Conservation (phyloP, 2,113 vertebrate genomes). For the Plectropomus leopardus region DNA sequence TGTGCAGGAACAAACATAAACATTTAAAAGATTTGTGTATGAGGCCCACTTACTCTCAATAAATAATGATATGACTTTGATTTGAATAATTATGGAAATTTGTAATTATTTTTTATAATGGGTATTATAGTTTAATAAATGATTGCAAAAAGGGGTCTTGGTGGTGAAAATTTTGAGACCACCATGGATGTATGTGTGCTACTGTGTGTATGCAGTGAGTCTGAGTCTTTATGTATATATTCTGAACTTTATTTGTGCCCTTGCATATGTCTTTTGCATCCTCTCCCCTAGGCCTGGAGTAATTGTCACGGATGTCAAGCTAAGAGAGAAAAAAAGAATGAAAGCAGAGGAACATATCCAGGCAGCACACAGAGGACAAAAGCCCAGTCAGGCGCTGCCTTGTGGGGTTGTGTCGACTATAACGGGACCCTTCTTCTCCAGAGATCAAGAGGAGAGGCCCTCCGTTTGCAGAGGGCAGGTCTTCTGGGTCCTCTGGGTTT, state of each 20-base stretch:
- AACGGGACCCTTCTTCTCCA: slow-evolving; percentile 29
- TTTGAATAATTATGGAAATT: too few relatives aligned
- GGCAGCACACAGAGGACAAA: slow-evolving; percentile 64
- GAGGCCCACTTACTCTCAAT: background rate
- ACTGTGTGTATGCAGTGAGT: slow-evolving; percentile 9
- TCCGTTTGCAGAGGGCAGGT: background rate
- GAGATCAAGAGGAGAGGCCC: slow-evolving; percentile 10
- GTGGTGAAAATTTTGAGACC: background rate
- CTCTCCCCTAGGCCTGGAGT: slow-evolving; percentile 52
- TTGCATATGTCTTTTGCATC: slow-evolving; percentile 59
- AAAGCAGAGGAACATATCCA: slow-evolving; percentile 51
- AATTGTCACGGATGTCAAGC: slow-evolving; percentile 63
- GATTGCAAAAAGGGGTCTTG: background rate
- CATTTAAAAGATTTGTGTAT: too few relatives aligned
- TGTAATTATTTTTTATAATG: background rate
- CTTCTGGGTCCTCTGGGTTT: slow-evolving; percentile 17
- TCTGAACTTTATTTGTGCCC: slow-evolving; percentile 28
- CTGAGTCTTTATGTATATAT: slow-evolving; percentile 24
- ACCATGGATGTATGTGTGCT: background rate
- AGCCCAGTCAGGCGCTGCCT: slow-evolving; percentile 45
- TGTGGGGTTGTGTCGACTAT: slow-evolving; percentile 38
- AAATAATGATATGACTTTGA: background rate
- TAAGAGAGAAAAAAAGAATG: slow-evolving; percentile 27
- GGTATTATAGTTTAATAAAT: background rate
- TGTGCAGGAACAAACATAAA: too few relatives aligned